Conservation (phyloP, 2,888 invertebrate genomes). For the Cephus pulcher region DNA sequence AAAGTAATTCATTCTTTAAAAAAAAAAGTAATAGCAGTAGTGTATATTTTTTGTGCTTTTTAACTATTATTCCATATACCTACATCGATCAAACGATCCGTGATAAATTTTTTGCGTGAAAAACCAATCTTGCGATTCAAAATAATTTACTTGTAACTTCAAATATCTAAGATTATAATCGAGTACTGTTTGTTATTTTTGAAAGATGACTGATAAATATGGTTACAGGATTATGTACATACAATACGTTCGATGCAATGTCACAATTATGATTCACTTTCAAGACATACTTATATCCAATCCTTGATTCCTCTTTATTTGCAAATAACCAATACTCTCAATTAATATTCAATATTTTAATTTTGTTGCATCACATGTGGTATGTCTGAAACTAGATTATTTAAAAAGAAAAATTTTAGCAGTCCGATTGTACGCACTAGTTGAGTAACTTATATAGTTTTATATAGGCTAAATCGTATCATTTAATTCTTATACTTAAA, state of each 20-base stretch:
- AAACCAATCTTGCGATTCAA: not conserved
- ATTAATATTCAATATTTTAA: not conserved
- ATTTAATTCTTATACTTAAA: not conserved
- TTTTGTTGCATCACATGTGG: not conserved
- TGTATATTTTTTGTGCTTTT: no score
- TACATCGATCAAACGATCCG: no score
- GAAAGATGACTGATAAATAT: not conserved
- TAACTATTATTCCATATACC: no score
- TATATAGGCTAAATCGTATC: not conserved
- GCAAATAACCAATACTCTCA: not conserved
- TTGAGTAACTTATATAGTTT: not conserved
- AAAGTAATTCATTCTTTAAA: no score
- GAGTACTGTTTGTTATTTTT: not conserved
- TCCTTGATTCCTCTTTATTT: not conserved
- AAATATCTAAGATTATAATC: not conserved
- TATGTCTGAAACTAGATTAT: not conserved
- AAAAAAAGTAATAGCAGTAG: no score
- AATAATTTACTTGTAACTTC: not conserved
- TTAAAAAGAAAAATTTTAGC: not conserved
- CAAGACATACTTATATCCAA: not conserved
- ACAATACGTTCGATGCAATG: not conserved
- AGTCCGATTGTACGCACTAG: not conserved
- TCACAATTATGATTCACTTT: not conserved
- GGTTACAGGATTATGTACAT: not conserved
- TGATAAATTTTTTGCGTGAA: not conserved